phyloP scores from a whole-genome alignment of 2,113 vertebrate species.

The Electrona antarctica region DNA sequence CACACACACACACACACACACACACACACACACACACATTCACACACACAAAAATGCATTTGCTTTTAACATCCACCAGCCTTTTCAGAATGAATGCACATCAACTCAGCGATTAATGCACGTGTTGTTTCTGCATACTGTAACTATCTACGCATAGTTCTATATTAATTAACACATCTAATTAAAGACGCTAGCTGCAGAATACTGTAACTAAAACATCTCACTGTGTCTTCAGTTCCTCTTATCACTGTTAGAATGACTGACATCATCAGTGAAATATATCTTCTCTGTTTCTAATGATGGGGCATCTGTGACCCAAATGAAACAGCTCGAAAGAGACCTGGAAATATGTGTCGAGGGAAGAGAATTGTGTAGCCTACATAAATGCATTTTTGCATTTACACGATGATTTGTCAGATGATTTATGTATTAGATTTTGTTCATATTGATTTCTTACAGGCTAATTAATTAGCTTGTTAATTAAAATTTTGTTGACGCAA shows the following conservation, averaged over 20 bases:
- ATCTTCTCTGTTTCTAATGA: not conserved
- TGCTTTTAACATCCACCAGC: conserved; percentile 11
- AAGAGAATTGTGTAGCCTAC: not conserved
- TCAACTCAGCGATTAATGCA: not conserved
- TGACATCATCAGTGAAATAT: conserved; percentile 32
- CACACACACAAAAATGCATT: not conserved
- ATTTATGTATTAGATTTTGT: not conserved
- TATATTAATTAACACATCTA: not conserved
- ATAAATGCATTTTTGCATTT: not conserved
- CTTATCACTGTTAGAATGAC: conserved; percentile 21
- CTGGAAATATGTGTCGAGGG: not conserved
- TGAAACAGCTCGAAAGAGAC: not conserved
- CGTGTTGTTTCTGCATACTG: not conserved
- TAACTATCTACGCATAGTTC: not conserved
- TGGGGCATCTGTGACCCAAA: not conserved
- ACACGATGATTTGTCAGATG: not conserved
- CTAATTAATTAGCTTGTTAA: too few species aligned
- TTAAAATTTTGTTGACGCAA: too few species aligned
- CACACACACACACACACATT: not conserved
- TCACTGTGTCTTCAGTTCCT: conserved; percentile 39
- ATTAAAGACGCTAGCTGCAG: conserved; percentile 15
- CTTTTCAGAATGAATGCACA: conserved; percentile 4
- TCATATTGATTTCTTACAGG: not conserved
- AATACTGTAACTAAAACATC: conserved; percentile 13
- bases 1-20: too few species aligned